Percentiles rank a stretch among this genome's conserved stretches.
Conservation (phyloP, 2,113 vertebrate species). For the Poecilia latipinna region DNA sequence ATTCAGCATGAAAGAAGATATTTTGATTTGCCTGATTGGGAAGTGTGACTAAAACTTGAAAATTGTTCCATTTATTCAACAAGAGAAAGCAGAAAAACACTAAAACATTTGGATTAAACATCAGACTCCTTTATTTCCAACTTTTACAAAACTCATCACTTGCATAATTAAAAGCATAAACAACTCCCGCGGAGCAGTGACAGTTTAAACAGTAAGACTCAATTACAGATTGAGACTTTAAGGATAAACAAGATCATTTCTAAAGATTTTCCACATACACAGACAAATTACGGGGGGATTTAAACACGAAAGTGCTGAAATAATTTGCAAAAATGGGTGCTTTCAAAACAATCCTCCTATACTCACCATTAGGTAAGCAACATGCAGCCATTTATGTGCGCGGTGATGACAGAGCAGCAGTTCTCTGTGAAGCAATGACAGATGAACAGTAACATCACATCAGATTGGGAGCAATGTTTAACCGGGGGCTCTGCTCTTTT, state of each 20-base stretch:
- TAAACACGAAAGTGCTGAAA: slow-evolving; percentile 17
- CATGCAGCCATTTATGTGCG: slow-evolving; percentile 50
- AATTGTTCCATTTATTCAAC: neutral
- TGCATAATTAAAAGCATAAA: slow-evolving; percentile 50
- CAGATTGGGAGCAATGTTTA: slow-evolving; percentile 59
- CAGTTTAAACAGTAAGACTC: slow-evolving; percentile 24
- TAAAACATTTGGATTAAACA: slow-evolving; percentile 6
- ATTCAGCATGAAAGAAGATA: neutral
- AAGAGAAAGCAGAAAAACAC: slow-evolving; percentile 1
- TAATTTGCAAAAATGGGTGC: slow-evolving; percentile 30
- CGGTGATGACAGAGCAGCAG: slow-evolving; percentile 4
- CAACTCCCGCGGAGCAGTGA: slow-evolving; percentile 27
- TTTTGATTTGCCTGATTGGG: neutral
- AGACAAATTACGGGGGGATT: slow-evolving; percentile 26
- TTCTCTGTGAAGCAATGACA: slow-evolving; percentile 53
- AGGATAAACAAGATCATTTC: slow-evolving; percentile 35
- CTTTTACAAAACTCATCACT: slow-evolving; percentile 11
- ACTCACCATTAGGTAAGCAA: slow-evolving; percentile 52
- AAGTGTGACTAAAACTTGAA: neutral
- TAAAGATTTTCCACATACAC: slow-evolving; percentile 2
- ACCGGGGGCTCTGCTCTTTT: slow-evolving; percentile 38
- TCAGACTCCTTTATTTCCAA: neutral
- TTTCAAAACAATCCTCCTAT: slow-evolving; percentile 44
- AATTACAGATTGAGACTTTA: slow-evolving; percentile 36
- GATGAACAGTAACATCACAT: slow-evolving; percentile 32